phyloP scores from a whole-genome alignment of 2,797 vertebrate species.

The Hydrocynus forskahlii region DNA sequence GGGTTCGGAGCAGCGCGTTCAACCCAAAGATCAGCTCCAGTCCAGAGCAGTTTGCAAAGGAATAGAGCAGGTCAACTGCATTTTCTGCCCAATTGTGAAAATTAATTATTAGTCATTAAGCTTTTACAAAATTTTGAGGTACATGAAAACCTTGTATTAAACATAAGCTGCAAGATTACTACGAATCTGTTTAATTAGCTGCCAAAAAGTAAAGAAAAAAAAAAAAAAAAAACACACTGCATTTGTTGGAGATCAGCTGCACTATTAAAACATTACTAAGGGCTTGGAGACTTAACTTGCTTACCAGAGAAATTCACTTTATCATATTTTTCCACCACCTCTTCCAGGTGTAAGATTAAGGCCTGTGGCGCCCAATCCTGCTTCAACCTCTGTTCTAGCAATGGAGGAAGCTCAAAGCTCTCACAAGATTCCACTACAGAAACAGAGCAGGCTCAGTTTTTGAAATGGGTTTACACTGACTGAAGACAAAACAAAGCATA shows the following conservation, averaged over 20 bases:
- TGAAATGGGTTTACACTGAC: background rate
- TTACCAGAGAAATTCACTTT: constrained; percentile 86
- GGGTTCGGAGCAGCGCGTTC: constrained; percentile 86
- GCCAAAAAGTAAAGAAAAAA: too few species aligned
- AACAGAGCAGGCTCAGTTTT: background rate
- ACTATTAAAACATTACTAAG: background rate
- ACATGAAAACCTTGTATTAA: background rate
- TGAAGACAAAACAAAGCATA: background rate
- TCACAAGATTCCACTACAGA: constrained; percentile 69
- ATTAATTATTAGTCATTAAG: background rate
- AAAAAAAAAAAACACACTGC: too few species aligned
- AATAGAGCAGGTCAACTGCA: constrained; percentile 86
- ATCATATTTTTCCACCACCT: constrained; percentile 70
- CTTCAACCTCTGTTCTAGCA: constrained; percentile 74
- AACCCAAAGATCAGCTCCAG: constrained; percentile 92
- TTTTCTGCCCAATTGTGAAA: constrained; percentile 69
- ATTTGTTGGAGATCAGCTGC: background rate
- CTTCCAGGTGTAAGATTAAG: constrained; percentile 75
- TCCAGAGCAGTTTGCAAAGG: constrained; percentile 85
- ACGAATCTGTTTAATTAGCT: too few species aligned
- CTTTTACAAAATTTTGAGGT: background rate
- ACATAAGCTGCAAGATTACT: too few species aligned
- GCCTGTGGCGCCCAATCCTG: constrained; percentile 81
- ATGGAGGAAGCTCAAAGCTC: constrained; percentile 59
- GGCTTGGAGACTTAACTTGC: background rate